Percentiles rank a stretch among this genome's conserved stretches.
phyloP scores from a whole-genome alignment of 2,888 invertebrate species.

The Epistrophe eligans region DNA sequence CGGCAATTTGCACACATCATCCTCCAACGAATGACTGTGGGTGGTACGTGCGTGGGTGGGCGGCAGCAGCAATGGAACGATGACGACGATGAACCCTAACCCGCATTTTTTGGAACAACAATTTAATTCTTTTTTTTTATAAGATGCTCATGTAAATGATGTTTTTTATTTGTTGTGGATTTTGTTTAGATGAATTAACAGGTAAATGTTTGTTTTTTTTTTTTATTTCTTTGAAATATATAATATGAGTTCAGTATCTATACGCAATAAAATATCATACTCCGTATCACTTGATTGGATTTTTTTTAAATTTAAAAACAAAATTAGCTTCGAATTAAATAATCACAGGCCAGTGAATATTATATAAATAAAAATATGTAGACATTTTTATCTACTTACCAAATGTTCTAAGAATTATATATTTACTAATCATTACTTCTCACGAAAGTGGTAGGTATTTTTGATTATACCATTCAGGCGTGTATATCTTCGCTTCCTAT shows the following conservation, averaged over 20 bases:
- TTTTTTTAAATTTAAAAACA: not conserved
- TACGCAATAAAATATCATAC: not conserved
- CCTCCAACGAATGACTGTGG: not conserved
- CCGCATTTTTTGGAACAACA: constrained; percentile 29
- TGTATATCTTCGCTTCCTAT: too few species aligned
- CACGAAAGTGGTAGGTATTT: too few species aligned
- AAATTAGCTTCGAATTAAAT: too few species aligned
- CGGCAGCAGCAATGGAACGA: not conserved
- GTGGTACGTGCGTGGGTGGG: not conserved
- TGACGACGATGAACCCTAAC: constrained; percentile 8
- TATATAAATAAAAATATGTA: too few species aligned
- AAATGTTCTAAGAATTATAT: too few species aligned
- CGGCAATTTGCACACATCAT: constrained; percentile 27
- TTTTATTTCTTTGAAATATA: not conserved
- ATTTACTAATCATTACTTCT: too few species aligned
- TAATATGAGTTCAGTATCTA: not conserved
- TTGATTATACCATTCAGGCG: too few species aligned
- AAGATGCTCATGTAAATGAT: constrained; percentile 31
- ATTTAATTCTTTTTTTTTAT: constrained; percentile 35
- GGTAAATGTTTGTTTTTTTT: constrained; percentile 13
- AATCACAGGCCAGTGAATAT: too few species aligned
- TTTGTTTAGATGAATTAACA: constrained; percentile 33
- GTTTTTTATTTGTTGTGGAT: constrained; percentile 12
- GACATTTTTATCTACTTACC: too few species aligned
- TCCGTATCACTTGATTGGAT: constrained; percentile 6